Evolutionary conservation across 23 tunicate species (phyloP).

Genomic region (Botrylloides violaceus): DNA sequence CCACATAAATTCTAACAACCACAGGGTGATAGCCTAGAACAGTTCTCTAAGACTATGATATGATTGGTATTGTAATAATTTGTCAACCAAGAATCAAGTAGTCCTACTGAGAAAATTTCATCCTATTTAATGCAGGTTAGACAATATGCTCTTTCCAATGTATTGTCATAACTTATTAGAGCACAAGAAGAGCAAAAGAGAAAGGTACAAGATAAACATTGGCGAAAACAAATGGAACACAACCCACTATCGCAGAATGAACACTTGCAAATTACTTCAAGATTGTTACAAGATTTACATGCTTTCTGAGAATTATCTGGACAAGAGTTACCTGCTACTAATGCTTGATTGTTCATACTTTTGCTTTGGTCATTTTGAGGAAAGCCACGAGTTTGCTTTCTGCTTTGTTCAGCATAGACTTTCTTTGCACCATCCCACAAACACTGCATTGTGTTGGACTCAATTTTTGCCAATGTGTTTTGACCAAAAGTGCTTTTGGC

Average conservation of each 20-base stretch:
- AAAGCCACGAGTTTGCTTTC: neutral
- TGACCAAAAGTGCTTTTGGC: conserved; percentile 13
- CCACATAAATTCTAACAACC: too few species aligned
- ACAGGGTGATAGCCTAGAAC: too few species aligned
- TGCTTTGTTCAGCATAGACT: neutral
- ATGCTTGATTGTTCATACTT: neutral
- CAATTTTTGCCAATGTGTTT: conserved; percentile 9
- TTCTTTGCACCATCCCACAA: conserved; percentile 5
- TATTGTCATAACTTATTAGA: neutral
- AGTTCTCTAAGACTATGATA: too few species aligned
- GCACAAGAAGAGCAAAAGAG: neutral
- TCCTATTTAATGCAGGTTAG: neutral
- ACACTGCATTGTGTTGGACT: conserved; percentile 1
- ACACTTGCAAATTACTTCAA: neutral
- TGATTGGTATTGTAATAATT: too few species aligned
- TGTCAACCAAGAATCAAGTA: too few species aligned
- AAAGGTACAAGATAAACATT: neutral
- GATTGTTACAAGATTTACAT: neutral
- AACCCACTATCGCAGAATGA: neutral
- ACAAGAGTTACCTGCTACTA: too few species aligned
- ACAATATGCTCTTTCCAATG: neutral
- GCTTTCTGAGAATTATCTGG: neutral
- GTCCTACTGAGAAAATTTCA: too few species aligned
- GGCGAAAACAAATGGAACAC: neutral
- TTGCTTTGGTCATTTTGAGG: too few species aligned